phyloP scores from a whole-genome alignment of 2,113 vertebrate genomes.

The Microtus richardsoni region DNA sequence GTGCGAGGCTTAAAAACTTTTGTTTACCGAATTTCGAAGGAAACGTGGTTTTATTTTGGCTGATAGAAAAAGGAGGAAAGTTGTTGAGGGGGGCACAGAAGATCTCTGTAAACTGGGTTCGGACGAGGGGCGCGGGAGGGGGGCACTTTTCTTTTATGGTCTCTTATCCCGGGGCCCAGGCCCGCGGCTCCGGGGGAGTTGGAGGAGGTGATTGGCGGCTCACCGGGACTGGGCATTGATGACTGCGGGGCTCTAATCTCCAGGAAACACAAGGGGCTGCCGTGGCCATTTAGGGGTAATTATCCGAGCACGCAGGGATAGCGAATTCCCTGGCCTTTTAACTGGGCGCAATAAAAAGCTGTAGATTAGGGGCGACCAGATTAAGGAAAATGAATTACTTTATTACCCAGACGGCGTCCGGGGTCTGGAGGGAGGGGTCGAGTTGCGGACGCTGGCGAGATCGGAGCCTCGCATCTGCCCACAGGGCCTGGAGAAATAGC shows the following conservation, averaged over 20 bases:
- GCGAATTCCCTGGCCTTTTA: slow-evolving; percentile 89
- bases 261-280: slow-evolving; percentile 91
- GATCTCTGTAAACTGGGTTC: not conserved
- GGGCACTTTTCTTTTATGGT: slow-evolving; percentile 70
- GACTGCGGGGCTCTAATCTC: slow-evolving; percentile 93
- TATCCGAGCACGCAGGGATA: slow-evolving; percentile 88
- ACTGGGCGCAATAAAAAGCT: slow-evolving; percentile 89
- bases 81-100: not conserved
- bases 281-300: slow-evolving; percentile 92
- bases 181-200: slow-evolving; percentile 75
- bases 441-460: not conserved
- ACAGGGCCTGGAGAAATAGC: not conserved
- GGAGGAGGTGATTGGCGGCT: slow-evolving; percentile 86
- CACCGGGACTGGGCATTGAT: slow-evolving; percentile 89
- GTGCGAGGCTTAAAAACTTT: not conserved
- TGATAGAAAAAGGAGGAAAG: not conserved
- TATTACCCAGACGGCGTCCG: slow-evolving; percentile 83
- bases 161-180: slow-evolving; percentile 79
- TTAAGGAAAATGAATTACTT: slow-evolving; percentile 84
- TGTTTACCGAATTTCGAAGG: slow-evolving; percentile 53
- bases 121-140: not conserved
- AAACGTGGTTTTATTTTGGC: slow-evolving; percentile 54
- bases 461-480: not conserved
- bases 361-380: slow-evolving; percentile 87
- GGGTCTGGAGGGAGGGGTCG: slow-evolving; percentile 69